phyloP scores from a whole-genome alignment of 2,888 invertebrate species.

The Pristionchus fissidentatus region DNA sequence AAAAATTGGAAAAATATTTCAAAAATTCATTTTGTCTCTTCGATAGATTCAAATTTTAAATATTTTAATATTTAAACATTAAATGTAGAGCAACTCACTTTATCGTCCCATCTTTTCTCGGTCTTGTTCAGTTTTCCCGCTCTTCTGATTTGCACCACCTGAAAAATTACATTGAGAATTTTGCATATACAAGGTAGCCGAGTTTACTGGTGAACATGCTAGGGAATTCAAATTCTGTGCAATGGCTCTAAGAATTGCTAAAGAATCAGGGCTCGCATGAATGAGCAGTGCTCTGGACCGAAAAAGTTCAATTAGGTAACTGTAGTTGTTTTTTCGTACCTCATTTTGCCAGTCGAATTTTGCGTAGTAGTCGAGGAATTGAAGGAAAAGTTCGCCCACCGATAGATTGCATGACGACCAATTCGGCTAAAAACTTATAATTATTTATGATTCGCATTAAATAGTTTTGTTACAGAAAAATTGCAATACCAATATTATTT shows the following conservation, averaged over 20 bases:
- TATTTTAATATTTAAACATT: too few species aligned
- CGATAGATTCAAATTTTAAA: too few species aligned
- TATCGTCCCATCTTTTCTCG: slow-evolving; percentile 80
- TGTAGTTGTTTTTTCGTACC: neutral
- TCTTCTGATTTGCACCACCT: slow-evolving; percentile 45
- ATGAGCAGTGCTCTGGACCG: too few species aligned
- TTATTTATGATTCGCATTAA: neutral
- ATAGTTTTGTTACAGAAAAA: neutral
- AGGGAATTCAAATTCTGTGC: too few species aligned
- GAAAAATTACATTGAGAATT: too few species aligned
- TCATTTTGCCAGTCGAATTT: neutral
- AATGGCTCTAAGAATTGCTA: too few species aligned
- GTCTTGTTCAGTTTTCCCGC: slow-evolving; percentile 76
- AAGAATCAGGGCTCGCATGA: too few species aligned
- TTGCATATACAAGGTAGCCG: too few species aligned
- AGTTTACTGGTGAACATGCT: too few species aligned
- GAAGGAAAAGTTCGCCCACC: neutral
- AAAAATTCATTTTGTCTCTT: too few species aligned
- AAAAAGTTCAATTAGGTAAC: neutral
- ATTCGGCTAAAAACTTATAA: neutral
- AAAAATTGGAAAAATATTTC: neutral
- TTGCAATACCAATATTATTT: neutral
- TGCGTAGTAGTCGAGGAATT: neutral
- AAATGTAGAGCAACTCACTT: slow-evolving; percentile 53
- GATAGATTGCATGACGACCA: neutral